Percentiles rank a stretch among this genome's conserved stretches.
Evolutionary conservation across 2,113 vertebrate species (phyloP).

Genomic region (Labrus mixtus): DNA sequence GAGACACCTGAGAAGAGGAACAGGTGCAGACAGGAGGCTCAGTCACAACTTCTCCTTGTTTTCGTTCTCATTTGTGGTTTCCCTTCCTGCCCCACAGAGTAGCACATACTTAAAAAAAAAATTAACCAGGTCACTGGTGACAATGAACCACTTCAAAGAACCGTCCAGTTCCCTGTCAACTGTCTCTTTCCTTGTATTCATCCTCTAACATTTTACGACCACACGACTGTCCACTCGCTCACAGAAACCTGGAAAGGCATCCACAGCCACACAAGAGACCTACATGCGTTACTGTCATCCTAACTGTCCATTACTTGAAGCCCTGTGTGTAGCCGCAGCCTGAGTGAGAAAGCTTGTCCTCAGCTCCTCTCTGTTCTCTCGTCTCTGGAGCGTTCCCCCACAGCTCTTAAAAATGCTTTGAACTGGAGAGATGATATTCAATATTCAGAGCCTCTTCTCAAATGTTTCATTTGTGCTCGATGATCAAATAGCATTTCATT

Average conservation of each 20-base stretch:
- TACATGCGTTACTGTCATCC: background rate
- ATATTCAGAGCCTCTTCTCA: conserved; percentile 47
- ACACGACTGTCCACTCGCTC: background rate
- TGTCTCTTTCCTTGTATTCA: too few relatives aligned
- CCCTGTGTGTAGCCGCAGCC: conserved; percentile 9
- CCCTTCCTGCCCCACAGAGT: background rate
- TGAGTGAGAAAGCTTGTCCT: conserved; percentile 30
- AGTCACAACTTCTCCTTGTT: background rate
- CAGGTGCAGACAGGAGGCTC: conserved; percentile 51
- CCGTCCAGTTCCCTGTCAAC: background rate
- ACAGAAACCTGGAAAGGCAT: background rate
- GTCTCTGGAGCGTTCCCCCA: conserved; percentile 21
- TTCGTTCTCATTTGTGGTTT: background rate
- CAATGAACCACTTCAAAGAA: conserved; percentile 32
- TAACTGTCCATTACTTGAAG: background rate
- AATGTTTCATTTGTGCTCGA: conserved; percentile 21
- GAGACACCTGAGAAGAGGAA: conserved; percentile 59
- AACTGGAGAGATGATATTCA: conserved; percentile 52
- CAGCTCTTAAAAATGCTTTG: conserved; percentile 40
- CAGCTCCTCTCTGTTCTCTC: conserved; percentile 28
- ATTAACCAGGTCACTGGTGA: conserved; percentile 13
- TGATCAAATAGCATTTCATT: conserved; percentile 24
- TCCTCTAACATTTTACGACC: too few relatives aligned
- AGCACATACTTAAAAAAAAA: background rate
- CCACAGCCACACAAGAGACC: background rate